Conservation (phyloP, 2,113 vertebrate genomes). For the Ictidomys tridecemlineatus region DNA sequence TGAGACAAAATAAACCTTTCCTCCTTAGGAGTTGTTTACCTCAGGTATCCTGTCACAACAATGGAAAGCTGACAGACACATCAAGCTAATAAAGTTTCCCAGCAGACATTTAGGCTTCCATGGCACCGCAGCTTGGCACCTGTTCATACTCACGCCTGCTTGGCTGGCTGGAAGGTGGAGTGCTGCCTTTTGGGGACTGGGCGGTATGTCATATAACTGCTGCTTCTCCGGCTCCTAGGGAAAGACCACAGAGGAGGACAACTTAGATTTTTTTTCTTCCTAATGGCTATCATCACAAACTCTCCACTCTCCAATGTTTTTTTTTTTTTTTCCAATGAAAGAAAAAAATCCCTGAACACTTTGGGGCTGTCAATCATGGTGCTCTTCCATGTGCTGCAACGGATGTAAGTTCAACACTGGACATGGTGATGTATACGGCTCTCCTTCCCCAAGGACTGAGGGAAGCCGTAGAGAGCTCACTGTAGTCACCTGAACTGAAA, state of each 20-base stretch:
- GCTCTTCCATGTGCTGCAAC: not conserved
- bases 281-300: not conserved
- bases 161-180: not conserved
- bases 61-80: not conserved
- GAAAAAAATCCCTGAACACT: not conserved
- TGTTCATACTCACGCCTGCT: slow-evolving; percentile 55
- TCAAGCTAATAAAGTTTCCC: not conserved
- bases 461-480: not conserved
- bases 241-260: slow-evolving; percentile 37
- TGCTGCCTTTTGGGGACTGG: slow-evolving; percentile 73
- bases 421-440: not conserved
- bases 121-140: rapidly evolving
- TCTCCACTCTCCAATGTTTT: not conserved
- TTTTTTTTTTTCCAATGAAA: not conserved
- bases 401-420: rapidly evolving
- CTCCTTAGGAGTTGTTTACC: not conserved
- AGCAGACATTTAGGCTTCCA: not conserved
- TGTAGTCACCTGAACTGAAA: not conserved
- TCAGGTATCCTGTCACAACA: not conserved
- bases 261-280: slow-evolving; percentile 38
- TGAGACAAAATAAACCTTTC: not conserved
- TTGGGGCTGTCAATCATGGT: rapidly evolving
- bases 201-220: slow-evolving; percentile 84
- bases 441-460: not conserved
- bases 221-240: slow-evolving; percentile 74